A percentile compares a stretch with the other conserved stretches of the same genome.
phyloP scores from a whole-genome alignment of 2,113 vertebrate genomes.

The Helogale parvula region DNA sequence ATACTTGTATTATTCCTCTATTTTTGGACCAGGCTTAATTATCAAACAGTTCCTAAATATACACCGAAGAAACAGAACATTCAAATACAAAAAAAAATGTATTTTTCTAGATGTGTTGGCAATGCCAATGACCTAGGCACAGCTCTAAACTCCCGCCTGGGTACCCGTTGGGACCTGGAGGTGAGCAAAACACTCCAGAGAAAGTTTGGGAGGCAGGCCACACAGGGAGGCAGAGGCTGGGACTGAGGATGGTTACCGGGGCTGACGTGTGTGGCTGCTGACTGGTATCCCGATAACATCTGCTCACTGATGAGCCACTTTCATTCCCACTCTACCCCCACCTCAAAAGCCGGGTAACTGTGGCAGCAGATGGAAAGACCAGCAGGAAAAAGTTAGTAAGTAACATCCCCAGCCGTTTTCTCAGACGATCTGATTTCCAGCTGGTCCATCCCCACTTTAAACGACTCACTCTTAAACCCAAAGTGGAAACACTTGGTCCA shows the following conservation, averaged over 20 bases:
- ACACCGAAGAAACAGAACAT: neutral
- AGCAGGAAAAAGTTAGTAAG: neutral
- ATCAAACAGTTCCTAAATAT: neutral
- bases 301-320: neutral
- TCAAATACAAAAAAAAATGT: too few relatives aligned
- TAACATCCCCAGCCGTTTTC: neutral
- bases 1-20: neutral
- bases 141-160: neutral
- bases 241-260: too few relatives aligned
- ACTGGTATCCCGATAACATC: neutral
- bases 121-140: neutral
- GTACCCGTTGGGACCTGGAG: fast-evolving
- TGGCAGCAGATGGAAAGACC: neutral
- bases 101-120: neutral
- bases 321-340: neutral
- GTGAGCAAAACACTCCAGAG: too few relatives aligned
- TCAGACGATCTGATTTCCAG: neutral
- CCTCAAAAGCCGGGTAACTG: neutral
- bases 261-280: neutral
- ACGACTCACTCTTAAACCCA: neutral
- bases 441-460: neutral
- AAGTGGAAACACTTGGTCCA: neutral
- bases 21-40: neutral
- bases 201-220: neutral
- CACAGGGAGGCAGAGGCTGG: neutral